phyloP scores from a whole-genome alignment of 2,888 invertebrate species.

The Drosophila merina region DNA sequence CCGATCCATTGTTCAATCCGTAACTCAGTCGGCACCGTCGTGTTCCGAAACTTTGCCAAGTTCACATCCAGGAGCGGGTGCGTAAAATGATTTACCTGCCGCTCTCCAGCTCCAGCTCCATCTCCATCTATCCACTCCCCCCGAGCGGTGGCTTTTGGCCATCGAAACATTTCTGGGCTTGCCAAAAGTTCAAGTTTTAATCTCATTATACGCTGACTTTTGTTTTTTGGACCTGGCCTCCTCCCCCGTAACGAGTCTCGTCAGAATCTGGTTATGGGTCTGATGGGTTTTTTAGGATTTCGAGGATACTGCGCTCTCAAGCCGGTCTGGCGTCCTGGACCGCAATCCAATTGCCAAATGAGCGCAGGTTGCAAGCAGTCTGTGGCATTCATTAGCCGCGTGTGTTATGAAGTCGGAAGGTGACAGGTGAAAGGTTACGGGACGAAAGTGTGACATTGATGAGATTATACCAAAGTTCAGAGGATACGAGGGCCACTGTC shows the following conservation, averaged over 20 bases:
- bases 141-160: conserved; percentile 47
- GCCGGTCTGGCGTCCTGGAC: conserved; percentile 66
- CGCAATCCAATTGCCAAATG: conserved; percentile 72
- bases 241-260: conserved; percentile 24
- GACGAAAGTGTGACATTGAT: conserved; percentile 20
- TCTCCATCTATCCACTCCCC: conserved; percentile 3
- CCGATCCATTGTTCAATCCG: conserved; percentile 31
- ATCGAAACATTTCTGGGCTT: conserved; percentile 74
- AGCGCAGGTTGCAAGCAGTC: conserved; percentile 44
- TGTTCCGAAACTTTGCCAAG: conserved; percentile 73
- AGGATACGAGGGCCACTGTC: not conserved
- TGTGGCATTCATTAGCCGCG: conserved; percentile 64
- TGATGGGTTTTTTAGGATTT: conserved; percentile 61
- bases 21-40: conserved; percentile 52
- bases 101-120: not conserved
- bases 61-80: conserved; percentile 71
- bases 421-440: conserved; percentile 4
- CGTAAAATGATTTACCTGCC: conserved; percentile 78
- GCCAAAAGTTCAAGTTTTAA: conserved; percentile 77
- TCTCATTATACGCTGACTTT: conserved; percentile 79
- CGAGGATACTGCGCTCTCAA: conserved; percentile 70
- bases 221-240: conserved; percentile 53
- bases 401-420: conserved; percentile 44
- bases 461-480: conserved; percentile 25
- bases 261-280: conserved; percentile 52